A percentile compares a stretch with the other conserved stretches of the same genome.
These are phyloP conservation scores for Ariolimax columbianus DNA, from an alignment of 2,888 invertebrate species.

Conservation along the genomic window DNA sequence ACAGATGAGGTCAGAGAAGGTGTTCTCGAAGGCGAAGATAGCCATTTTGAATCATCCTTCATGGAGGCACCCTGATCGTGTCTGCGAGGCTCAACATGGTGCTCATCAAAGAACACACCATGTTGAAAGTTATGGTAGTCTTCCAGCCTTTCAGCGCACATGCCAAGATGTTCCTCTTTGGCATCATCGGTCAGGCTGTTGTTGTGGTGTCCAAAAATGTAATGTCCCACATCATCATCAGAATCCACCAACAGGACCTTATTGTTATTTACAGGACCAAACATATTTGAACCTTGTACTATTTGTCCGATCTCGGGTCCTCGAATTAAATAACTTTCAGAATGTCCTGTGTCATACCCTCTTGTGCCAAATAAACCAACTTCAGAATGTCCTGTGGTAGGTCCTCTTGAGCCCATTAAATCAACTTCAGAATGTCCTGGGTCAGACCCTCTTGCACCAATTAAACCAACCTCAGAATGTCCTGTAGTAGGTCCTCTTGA, in stretches of 20 bases:
- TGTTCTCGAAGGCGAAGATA: neutral
- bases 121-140: constrained; percentile 42
- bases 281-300: neutral
- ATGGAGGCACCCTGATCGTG: constrained; percentile 26
- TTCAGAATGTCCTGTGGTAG: too few relatives aligned
- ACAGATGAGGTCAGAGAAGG: neutral
- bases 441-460: too few relatives aligned
- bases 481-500: too few relatives aligned
- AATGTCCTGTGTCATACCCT: too few relatives aligned
- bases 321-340: too few relatives aligned
- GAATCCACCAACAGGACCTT: neutral
- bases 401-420: too few relatives aligned
- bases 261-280: neutral
- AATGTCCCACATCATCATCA: neutral
- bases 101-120: constrained; percentile 37
- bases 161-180: constrained; percentile 38
- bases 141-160: constrained; percentile 18
- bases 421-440: too few relatives aligned
- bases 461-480: too few relatives aligned
- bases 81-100: constrained; percentile 11
- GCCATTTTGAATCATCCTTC: neutral
- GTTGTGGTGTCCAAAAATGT: constrained; percentile 22
- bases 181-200: constrained; percentile 46
- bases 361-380: too few relatives aligned
- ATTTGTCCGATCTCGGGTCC: neutral